phyloP scores from a whole-genome alignment of 2,113 vertebrate genomes.

The Rattus norvegicus region GRCr8 NC_086034.1:30397001-30397500 shows the following conservation, averaged over 20 bases:
- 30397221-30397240: not conserved
- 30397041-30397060: slow-evolving; percentile 1
- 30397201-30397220: not conserved
- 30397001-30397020: not conserved
- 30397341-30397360: not conserved
- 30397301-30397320: not conserved
- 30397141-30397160: slow-evolving; percentile 26
- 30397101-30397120: not conserved
- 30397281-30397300: not conserved
- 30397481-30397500: not conserved
- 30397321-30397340: not conserved
- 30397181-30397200: not conserved
- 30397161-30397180: not conserved
- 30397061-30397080: not conserved
- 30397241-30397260: not conserved
- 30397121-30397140: not conserved
- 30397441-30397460: not conserved
- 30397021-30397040: not conserved
- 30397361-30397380: not conserved
- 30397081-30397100: not conserved
- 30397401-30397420: not conserved
- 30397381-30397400: not conserved
- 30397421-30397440: not conserved
- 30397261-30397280: not conserved
- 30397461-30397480: not conserved